These are phyloP conservation scores for Pongo abelii DNA, from an alignment of 2,113 vertebrate species.

Conservation along the genomic window DNA sequence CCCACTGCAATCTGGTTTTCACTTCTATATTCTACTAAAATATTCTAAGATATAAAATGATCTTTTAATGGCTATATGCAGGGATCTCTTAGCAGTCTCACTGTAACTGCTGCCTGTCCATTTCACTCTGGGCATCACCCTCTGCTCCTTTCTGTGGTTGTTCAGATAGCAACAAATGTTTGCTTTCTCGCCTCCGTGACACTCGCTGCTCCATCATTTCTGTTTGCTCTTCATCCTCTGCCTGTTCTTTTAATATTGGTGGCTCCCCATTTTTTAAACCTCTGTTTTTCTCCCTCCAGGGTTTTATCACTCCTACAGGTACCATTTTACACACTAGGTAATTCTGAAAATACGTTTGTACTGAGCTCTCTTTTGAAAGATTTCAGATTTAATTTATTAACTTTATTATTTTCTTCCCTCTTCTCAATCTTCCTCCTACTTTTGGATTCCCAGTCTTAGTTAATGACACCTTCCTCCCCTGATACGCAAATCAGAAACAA, in stretches of 20 bases:
- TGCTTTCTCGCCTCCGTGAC: background rate
- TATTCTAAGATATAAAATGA: conserved; percentile 15
- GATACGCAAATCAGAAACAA: background rate
- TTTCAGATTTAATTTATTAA: background rate
- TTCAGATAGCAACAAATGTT: background rate
- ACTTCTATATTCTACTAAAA: conserved; percentile 46
- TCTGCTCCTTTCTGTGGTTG: rapidly evolving
- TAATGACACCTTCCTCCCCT: background rate
- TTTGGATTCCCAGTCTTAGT: background rate
- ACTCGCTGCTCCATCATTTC: background rate
- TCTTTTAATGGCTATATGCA: background rate
- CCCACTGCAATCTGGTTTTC: conserved; percentile 69
- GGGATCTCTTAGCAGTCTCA: background rate
- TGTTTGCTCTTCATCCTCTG: background rate
- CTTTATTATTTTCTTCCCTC: background rate
- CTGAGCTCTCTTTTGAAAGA: background rate
- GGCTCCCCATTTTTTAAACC: background rate
- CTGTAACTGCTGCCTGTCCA: background rate
- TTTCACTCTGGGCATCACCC: background rate
- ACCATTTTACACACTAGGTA: background rate
- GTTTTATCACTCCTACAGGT: background rate
- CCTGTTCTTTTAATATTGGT: background rate
- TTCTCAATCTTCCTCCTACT: background rate
- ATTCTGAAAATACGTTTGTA: background rate
- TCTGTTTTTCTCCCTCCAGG: background rate